Evolutionary conservation across 2,113 vertebrate genomes (phyloP), one percentile per base, ranked within the genome.

Genomic region (Sprattus sprattus): DNA sequence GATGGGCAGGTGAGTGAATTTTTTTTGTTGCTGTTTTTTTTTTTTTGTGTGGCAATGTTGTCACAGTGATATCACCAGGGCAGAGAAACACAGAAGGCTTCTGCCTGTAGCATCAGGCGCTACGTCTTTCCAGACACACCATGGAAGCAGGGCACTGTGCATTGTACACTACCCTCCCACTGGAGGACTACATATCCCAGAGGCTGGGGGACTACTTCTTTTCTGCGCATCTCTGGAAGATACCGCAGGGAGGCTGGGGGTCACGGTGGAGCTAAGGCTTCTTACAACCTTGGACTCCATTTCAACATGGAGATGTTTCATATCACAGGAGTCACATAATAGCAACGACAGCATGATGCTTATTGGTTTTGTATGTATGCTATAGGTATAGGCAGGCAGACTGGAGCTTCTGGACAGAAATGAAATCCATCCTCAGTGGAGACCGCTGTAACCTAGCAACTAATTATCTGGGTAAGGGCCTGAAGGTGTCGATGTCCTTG

Each of bases 51-150:
- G 54, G 18, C 18, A 22, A 20, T 60, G 54, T 6, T 64, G 22
- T 78, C 71, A 78, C 71, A 78, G 71, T 78, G 71, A 78, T 78
- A 78, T 44, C 15, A 28, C 67, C 25, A 32, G 67, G 71, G 9
- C 20, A 78, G 11, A 32, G 71, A 39, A 78, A 39, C 71, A 78
- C 11, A 78, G 25, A 32, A 0, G 32, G 28, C 25, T 32, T 11
- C n/a, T 78, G 28, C 32, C 1, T 78, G 71, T 39, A 60, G 54
- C 20, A 44, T 78, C 28, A 78, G 71, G 64, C 10, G 64, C 64
- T 71, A 28, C 32, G 64, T 32, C 64, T 9, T 71, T 71, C 25
- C 64, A 9, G 64, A 32, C 28, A 6, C 0, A n/a, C 57, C 5
- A 64, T 9, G 22, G 57, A 64, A 64, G 22, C 57, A 54, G 52